Percentiles rank a stretch among this genome's conserved stretches.
Evolutionary conservation across 2,888 invertebrate species (phyloP).

Genomic region (Pilophorus perplexus): DNA sequence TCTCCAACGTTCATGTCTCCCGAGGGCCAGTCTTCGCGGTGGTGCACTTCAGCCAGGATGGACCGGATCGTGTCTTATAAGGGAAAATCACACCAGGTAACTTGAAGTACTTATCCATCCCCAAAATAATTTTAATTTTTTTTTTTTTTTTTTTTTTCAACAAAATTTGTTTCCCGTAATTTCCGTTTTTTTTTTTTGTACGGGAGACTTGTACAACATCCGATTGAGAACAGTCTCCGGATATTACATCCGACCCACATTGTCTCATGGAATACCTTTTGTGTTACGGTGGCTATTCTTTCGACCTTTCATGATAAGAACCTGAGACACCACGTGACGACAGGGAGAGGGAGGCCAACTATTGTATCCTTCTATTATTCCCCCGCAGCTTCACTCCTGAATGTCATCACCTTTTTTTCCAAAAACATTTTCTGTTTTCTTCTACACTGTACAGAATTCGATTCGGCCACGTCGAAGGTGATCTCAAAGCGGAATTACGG

Average conservation of each 20-base stretch:
- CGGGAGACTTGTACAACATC: conserved; percentile 10
- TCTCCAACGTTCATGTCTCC: too few species aligned
- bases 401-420: conserved; percentile 17
- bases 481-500: conserved; percentile 10
- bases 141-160: too few species aligned
- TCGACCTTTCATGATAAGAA: conserved; percentile 9
- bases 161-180: too few species aligned
- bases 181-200: too few species aligned
- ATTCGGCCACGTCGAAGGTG: conserved; percentile 26
- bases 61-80: too few species aligned
- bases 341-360: conserved; percentile 1
- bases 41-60: too few species aligned
- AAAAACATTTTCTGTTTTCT: not conserved
- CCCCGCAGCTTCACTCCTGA: conserved; percentile 7
- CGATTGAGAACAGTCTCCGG: conserved; percentile 15
- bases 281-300: not conserved
- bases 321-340: not conserved
- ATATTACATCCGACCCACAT: not conserved
- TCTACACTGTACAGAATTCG: conserved; percentile 9
- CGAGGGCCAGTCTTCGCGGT: too few species aligned
- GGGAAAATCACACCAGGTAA: too few species aligned
- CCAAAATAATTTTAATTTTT: too few species aligned
- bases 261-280: conserved; percentile 3
- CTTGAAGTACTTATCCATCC: too few species aligned
- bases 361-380: conserved; percentile 7